These are phyloP conservation scores for Ephialtes manifestator DNA, from an alignment of 2,888 invertebrate species.

Conservation along the genomic window DNA sequence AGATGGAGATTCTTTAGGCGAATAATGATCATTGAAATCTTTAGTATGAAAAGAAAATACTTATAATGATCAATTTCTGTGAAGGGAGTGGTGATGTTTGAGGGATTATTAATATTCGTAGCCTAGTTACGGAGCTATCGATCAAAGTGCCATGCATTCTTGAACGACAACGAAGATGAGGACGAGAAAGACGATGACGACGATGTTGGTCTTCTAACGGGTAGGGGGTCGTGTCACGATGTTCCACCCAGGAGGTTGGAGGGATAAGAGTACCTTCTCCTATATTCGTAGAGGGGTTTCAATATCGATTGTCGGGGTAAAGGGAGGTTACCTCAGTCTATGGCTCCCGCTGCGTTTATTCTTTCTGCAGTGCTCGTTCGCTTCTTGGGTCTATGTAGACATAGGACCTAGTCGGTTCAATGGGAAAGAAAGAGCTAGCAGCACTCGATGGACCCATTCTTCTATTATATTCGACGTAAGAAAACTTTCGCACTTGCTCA, in stretches of 20 bases:
- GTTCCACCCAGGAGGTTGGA: conserved; percentile 44
- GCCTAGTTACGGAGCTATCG: conserved; percentile 61
- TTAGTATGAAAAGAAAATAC: conserved; percentile 22
- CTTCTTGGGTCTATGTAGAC: conserved; percentile 27
- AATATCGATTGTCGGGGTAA: conserved; percentile 38
- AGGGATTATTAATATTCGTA: conserved; percentile 67
- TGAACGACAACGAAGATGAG: conserved; percentile 48
- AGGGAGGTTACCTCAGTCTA: conserved; percentile 1
- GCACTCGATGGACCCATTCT: conserved; percentile 38
- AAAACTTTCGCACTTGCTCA: conserved; percentile 33
- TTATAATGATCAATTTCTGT: conserved; percentile 48
- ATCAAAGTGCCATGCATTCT: conserved; percentile 58
- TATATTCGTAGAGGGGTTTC: conserved; percentile 38
- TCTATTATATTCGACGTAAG: conserved; percentile 41
- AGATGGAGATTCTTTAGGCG: neutral
- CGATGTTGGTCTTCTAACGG: conserved; percentile 36
- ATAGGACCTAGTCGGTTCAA: conserved; percentile 34
- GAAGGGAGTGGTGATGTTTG: conserved; percentile 13
- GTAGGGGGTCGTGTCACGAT: conserved; percentile 43
- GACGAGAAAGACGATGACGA: conserved; percentile 28
- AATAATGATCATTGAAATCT: conserved; percentile 31
- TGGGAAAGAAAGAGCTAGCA: conserved; percentile 18
- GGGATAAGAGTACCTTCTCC: conserved; percentile 16
- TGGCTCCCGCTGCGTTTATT: conserved; percentile 27
- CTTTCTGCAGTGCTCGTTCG: neutral